phyloP scores from a whole-genome alignment of 1,140 invertebrate genomes.

The Mamestra configurata region DNA sequence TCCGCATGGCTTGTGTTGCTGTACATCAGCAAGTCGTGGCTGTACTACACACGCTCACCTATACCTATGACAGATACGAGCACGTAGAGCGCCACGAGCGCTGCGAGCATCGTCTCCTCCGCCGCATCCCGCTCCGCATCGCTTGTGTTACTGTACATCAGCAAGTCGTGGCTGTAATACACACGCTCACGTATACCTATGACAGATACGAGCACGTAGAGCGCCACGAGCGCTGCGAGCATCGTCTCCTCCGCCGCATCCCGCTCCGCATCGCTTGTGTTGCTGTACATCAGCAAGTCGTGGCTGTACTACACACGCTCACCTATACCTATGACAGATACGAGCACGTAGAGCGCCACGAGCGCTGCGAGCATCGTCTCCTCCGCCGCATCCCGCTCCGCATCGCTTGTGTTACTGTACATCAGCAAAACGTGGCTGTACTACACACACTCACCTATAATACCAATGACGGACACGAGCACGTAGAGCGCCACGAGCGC shows the following conservation, averaged over 20 bases:
- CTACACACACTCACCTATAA: slow-evolving; percentile 71
- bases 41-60: slow-evolving; percentile 62
- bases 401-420: neutral
- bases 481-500: slow-evolving; percentile 80
- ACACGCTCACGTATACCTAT: no score
- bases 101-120: neutral
- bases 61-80: slow-evolving; percentile 81
- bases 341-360: slow-evolving; percentile 72
- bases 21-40: no score
- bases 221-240: slow-evolving; percentile 68
- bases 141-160: neutral
- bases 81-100: slow-evolving; percentile 67
- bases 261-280: slow-evolving; percentile 67
- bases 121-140: no score
- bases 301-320: slow-evolving; percentile 56
- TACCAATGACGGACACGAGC: slow-evolving; percentile 80
- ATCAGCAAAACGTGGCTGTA: neutral
- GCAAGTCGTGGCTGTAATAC: neutral
- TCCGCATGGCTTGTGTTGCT: slow-evolving; percentile 29
- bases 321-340: slow-evolving; percentile 83
- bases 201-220: slow-evolving; percentile 60
- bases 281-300: slow-evolving; percentile 80
- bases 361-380: neutral
- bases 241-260: slow-evolving; percentile 66
- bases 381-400: neutral